Conservation (phyloP, 2,888 invertebrate species). For the Eupithecia inturbata region DNA sequence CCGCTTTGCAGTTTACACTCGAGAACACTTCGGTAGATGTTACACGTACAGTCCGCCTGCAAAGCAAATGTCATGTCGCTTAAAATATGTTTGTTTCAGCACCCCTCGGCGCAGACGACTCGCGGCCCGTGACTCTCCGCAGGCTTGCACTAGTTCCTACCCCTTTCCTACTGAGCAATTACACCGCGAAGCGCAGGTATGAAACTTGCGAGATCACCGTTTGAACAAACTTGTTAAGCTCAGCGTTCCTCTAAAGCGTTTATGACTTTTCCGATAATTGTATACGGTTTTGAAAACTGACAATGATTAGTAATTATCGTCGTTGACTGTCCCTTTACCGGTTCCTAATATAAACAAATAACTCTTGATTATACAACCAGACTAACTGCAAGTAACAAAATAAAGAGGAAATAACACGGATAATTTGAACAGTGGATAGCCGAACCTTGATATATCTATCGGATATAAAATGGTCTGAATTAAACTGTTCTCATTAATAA, state of each 20-base stretch:
- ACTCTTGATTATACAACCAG: not conserved
- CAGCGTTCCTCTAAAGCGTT: not conserved
- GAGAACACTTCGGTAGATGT: too few species aligned
- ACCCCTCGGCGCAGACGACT: slow-evolving; percentile 26
- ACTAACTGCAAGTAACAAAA: not conserved
- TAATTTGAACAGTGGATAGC: not conserved
- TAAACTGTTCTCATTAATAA: not conserved
- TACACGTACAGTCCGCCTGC: not conserved
- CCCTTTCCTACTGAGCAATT: slow-evolving; percentile 81
- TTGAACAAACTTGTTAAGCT: slow-evolving; percentile 41
- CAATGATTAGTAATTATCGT: not conserved
- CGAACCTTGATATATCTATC: not conserved
- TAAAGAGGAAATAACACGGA: not conserved
- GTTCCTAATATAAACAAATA: not conserved
- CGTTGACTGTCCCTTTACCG: not conserved
- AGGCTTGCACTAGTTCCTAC: slow-evolving; percentile 78
- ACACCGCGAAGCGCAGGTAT: slow-evolving; percentile 60
- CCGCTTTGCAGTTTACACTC: too few species aligned
- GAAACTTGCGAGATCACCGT: slow-evolving; percentile 70
- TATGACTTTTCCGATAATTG: not conserved
- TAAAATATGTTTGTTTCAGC: slow-evolving; percentile 45
- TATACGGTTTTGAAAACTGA: not conserved
- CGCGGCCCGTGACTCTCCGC: slow-evolving; percentile 56
- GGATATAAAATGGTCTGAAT: not conserved
- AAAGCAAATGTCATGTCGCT: not conserved